phyloP scores from a whole-genome alignment of 2,888 invertebrate genomes.

The Cordilura impudica region DNA sequence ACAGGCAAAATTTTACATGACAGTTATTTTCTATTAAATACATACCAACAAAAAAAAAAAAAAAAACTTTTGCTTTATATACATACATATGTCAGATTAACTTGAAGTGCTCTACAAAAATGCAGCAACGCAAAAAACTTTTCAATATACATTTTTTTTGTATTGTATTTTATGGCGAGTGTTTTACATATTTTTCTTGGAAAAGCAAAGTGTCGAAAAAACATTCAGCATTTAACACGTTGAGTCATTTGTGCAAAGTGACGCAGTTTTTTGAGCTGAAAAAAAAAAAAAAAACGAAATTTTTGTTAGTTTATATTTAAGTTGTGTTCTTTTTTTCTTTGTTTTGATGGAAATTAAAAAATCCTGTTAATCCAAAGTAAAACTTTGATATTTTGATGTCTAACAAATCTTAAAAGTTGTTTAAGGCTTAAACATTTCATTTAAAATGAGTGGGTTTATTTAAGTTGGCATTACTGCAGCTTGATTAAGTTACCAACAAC shows the following conservation, averaged over 20 bases:
- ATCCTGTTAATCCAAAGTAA: neutral
- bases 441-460: neutral
- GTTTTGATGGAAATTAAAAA: neutral
- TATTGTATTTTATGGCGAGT: too few species aligned
- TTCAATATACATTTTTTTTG: constrained; percentile 4
- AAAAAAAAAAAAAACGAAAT: neutral
- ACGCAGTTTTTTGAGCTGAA: constrained; percentile 2
- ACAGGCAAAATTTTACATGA: constrained; percentile 22
- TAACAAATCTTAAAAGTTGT: neutral
- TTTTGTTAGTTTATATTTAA: constrained; percentile 8
- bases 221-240: neutral
- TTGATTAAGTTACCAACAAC: neutral
- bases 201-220: neutral
- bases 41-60: neutral
- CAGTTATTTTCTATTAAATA: constrained; percentile 2
- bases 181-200: neutral
- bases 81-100: constrained; percentile 23
- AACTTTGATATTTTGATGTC: neutral
- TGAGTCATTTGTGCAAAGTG: neutral
- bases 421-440: neutral
- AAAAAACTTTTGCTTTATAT: neutral
- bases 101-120: constrained; percentile 9
- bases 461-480: neutral
- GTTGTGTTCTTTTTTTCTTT: neutral
- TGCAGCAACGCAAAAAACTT: neutral